A percentile compares a stretch with the other conserved stretches of the same genome.
Conservation (phyloP, 1,140 invertebrate genomes). For the Leptoteleia sp. region DNA sequence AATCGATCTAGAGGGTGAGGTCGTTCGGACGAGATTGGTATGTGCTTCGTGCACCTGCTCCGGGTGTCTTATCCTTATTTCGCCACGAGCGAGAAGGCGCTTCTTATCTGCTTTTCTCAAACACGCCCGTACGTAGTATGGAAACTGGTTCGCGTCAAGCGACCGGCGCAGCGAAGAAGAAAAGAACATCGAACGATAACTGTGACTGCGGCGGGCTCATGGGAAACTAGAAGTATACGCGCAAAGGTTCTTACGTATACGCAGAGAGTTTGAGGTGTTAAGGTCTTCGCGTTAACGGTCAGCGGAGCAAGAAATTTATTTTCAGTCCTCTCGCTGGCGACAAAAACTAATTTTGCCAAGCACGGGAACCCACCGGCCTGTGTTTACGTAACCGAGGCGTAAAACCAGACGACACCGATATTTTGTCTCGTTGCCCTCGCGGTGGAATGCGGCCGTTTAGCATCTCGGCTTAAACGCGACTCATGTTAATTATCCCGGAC, state of each 20-base stretch:
- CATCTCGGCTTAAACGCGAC: not conserved
- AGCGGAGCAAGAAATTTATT: constrained; percentile 49
- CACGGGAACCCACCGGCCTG: too few species aligned
- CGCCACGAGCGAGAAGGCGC: constrained; percentile 48
- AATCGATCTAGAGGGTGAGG: constrained; percentile 66
- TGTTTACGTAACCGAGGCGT: constrained; percentile 35
- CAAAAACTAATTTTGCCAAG: not conserved
- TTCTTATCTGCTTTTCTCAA: constrained; percentile 69
- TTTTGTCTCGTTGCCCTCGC: constrained; percentile 2
- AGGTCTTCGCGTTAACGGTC: constrained; percentile 60
- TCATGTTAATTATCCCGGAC: constrained; percentile 52
- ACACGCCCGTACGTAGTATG: constrained; percentile 67
- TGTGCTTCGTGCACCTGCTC: constrained; percentile 70
- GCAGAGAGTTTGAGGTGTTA: constrained; percentile 43
- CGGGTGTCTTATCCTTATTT: constrained; percentile 69
- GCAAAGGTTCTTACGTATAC: constrained; percentile 31
- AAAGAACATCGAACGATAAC: constrained; percentile 55
- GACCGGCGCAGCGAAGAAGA: constrained; percentile 8
- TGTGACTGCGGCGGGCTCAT: constrained; percentile 61
- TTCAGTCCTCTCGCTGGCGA: too few species aligned
- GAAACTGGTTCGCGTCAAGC: constrained; percentile 69
- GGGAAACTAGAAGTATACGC: constrained; percentile 58
- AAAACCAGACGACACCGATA: constrained; percentile 1
- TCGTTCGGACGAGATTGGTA: constrained; percentile 67
- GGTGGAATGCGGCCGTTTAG: constrained; percentile 32